Evolutionary conservation across 2,113 vertebrate species (phyloP).

Genomic region (Coryphaenoides rupestris): DNA sequence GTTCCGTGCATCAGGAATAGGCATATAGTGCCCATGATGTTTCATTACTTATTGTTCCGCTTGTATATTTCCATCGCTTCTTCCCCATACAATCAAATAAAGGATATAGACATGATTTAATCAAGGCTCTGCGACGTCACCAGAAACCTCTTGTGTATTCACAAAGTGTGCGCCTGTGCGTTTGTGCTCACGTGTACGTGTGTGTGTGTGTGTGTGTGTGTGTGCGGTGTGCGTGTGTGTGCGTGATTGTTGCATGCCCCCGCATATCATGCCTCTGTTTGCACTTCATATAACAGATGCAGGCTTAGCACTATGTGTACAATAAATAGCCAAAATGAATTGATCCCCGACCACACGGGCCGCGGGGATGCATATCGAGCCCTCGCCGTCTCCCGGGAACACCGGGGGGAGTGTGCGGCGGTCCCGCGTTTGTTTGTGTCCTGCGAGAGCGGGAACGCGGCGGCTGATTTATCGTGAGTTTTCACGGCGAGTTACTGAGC

Average conservation of each 20-base stretch:
- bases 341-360: slow-evolving; percentile 62
- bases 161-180: slow-evolving; percentile 40
- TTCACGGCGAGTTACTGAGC: too few relatives aligned
- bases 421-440: slow-evolving; percentile 1
- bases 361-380: slow-evolving; percentile 49
- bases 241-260: slow-evolving; percentile 52
- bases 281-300: slow-evolving; percentile 62
- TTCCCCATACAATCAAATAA: slow-evolving; percentile 61
- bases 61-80: slow-evolving; percentile 23
- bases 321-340: slow-evolving; percentile 68
- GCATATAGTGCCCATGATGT: slow-evolving; percentile 45
- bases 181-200: slow-evolving; percentile 41
- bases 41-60: slow-evolving; percentile 59
- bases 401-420: slow-evolving; percentile 11
- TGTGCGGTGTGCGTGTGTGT: slow-evolving; percentile 44
- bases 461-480: too few relatives aligned
- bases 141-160: slow-evolving; percentile 58
- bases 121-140: slow-evolving; percentile 53
- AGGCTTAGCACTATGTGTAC: slow-evolving; percentile 59
- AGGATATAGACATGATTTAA: slow-evolving; percentile 67
- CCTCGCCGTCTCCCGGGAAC: slow-evolving; percentile 38
- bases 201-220: slow-evolving; percentile 36
- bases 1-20: slow-evolving; percentile 45
- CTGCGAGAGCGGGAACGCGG: too few relatives aligned
- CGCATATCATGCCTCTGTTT: slow-evolving; percentile 60